These are phyloP conservation scores for Torymus aiolomorphi DNA, from an alignment of 2,888 invertebrate genomes.

Conservation along the genomic window DNA sequence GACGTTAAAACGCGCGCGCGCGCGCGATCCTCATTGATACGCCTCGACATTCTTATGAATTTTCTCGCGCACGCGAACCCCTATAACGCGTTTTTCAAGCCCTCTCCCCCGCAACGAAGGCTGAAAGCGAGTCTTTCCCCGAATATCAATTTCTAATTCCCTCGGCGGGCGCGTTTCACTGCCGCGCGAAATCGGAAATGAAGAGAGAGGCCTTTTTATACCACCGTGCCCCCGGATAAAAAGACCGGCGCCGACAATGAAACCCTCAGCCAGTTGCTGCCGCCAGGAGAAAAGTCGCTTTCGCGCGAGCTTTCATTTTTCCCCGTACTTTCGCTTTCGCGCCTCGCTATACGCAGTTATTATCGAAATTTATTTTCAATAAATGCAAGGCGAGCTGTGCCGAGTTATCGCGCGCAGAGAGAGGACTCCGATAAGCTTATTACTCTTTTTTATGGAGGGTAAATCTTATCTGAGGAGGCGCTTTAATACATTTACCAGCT, in stretches of 20 bases:
- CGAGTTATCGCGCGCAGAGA: neutral
- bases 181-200: conserved; percentile 27
- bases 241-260: conserved; percentile 27
- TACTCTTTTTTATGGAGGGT: conserved; percentile 8
- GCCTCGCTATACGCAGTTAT: conserved; percentile 13
- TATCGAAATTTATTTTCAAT: conserved; percentile 41
- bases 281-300: neutral
- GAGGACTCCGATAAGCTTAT: conserved; percentile 11
- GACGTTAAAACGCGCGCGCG: conserved; percentile 14
- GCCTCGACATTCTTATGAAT: conserved; percentile 38
- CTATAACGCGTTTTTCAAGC: neutral
- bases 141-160: conserved; percentile 51
- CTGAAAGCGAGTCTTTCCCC: conserved; percentile 9
- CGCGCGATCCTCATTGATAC: neutral
- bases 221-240: neutral
- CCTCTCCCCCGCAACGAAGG: neutral
- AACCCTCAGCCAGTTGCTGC: neutral
- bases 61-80: neutral
- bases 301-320: neutral
- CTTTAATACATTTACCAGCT: neutral
- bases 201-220: conserved; percentile 34
- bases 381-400: neutral
- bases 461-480: neutral
- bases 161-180: conserved; percentile 9
- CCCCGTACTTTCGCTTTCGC: conserved; percentile 10